Evolutionary conservation across 2,888 invertebrate genomes (phyloP), one percentile per base, ranked within the genome.

Genomic region (Drosophila dives): DNA sequence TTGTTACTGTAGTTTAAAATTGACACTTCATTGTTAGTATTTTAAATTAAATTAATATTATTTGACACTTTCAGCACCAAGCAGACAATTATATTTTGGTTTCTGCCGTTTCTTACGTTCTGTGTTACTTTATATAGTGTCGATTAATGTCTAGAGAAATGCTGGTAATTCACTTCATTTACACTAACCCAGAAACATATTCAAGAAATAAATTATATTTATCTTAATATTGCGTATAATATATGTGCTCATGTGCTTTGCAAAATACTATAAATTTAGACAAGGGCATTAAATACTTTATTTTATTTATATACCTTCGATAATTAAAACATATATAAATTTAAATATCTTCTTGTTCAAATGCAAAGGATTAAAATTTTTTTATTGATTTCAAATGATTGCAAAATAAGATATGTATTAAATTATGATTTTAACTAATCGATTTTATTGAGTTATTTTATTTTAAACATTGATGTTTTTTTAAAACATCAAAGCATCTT

Each of bases 131-230:
- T 70, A 56, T 68, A 68, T 48, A 53, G 55, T 15, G 50, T 40
- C 66, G 66, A 69, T 63, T 62, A 71, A 67, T 76, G 70, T 56
- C 53, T 55, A 55, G 50, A 50, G 36, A 65, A 79, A 61, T 64
- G 56, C 54, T 64, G 38, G 49, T 64, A 64, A 74, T 74, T 63
- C 66, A 38, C 34, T 48, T 15, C 60, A 68, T 77, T 83, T 68
- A 80, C 66, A 67, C 60, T 12, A 48, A 23, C 64, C 17, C 64
- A 62, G 45, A 64, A 72, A 70, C 62, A 70, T 71, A 73, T 80
- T 72, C 49, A 45, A 36, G 53, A 29, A 29, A 81, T 71, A 65
- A 83, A 70, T 65, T 69, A 75, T 67, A 60, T 65, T 77, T 59
- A 26, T 54, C 48, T 58, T 34, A 3, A 38, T 64, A 34, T 17